Percentiles rank a stretch among this genome's conserved stretches.
phyloP scores from a whole-genome alignment of 2,888 invertebrate genomes.

The Pecten maximus region DNA sequence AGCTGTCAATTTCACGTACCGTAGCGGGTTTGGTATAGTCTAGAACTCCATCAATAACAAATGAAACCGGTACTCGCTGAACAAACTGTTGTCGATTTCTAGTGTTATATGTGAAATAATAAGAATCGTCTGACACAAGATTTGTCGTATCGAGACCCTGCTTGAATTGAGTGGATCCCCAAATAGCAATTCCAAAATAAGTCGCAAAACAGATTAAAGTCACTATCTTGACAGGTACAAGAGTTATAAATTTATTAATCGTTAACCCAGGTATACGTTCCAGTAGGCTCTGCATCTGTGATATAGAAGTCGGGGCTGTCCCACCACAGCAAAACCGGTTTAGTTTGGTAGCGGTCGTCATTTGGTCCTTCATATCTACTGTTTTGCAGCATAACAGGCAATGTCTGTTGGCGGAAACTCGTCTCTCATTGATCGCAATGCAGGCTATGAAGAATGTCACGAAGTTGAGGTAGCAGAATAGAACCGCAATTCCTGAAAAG shows the following conservation, averaged over 20 bases:
- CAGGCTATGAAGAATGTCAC: constrained; percentile 75
- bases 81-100: constrained; percentile 58
- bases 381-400: constrained; percentile 62
- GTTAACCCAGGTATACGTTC: constrained; percentile 67
- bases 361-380: background rate
- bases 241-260: constrained; percentile 62
- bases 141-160: constrained; percentile 71
- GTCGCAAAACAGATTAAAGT: constrained; percentile 64
- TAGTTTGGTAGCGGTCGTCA: constrained; percentile 44
- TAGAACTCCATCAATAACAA: constrained; percentile 49
- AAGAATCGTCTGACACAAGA: constrained; percentile 69
- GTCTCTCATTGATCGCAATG: constrained; percentile 72
- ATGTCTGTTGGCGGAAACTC: constrained; percentile 66
- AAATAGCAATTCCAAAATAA: constrained; percentile 70
- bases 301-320: constrained; percentile 55
- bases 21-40: constrained; percentile 48
- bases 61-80: constrained; percentile 47
- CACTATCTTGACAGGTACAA: constrained; percentile 56
- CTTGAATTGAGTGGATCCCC: constrained; percentile 67
- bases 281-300: constrained; percentile 66
- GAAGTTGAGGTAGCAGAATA: constrained; percentile 77
- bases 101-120: constrained; percentile 63
- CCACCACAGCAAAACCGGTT: constrained; percentile 79
- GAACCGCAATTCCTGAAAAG: constrained; percentile 72
- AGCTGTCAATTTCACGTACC: constrained; percentile 40